Evolutionary conservation across 2,888 invertebrate genomes (phyloP).

Genomic region (Athripsodes cinereus): DNA sequence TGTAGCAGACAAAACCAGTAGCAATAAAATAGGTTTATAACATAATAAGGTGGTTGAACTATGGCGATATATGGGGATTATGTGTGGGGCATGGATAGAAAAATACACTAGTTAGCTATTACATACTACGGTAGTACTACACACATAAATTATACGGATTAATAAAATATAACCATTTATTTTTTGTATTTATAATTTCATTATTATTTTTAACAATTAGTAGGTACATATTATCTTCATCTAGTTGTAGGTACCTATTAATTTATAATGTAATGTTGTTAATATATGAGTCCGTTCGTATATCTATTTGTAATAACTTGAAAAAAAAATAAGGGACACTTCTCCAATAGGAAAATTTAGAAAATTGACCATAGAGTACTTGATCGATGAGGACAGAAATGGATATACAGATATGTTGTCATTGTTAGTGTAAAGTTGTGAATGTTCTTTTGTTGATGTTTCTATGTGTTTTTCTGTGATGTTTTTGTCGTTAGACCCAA

Average conservation of each 20-base stretch:
- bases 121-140: background rate
- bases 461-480: too few species aligned
- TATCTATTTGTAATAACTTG: too few species aligned
- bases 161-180: background rate
- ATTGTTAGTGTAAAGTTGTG: too few species aligned
- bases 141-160: background rate
- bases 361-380: too few species aligned
- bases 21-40: background rate
- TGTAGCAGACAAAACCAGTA: background rate
- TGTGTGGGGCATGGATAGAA: too few species aligned
- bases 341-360: too few species aligned
- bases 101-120: background rate
- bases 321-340: too few species aligned
- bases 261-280: background rate
- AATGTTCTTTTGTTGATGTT: too few species aligned
- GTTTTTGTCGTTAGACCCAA: too few species aligned
- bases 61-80: background rate
- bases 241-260: background rate
- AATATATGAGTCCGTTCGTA: too few species aligned
- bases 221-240: background rate
- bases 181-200: conserved; percentile 1
- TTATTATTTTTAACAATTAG: background rate
- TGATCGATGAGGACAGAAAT: too few species aligned
- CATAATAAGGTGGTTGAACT: background rate
- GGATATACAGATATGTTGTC: too few species aligned